Percentiles rank a stretch among this genome's conserved stretches.
These are phyloP conservation scores for Ephialtes manifestator DNA, from an alignment of 2,888 invertebrate genomes.

Conservation along the genomic window DNA sequence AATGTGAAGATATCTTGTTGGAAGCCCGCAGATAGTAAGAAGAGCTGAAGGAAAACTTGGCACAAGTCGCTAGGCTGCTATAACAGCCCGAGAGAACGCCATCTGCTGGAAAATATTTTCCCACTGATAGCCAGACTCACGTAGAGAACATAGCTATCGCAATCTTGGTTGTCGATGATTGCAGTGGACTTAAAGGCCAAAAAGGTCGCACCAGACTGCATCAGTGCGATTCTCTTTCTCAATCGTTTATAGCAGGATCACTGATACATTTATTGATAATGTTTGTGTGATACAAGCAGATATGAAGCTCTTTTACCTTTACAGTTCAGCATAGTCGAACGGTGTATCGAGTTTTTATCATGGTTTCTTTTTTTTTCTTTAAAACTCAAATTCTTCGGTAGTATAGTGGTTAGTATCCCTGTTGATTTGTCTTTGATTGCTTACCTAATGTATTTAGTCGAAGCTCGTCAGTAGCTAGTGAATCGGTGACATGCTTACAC, in stretches of 20 bases:
- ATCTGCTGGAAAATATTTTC: slow-evolving; percentile 81
- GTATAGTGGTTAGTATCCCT: slow-evolving; percentile 4
- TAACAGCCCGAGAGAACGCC: slow-evolving; percentile 56
- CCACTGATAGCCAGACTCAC: slow-evolving; percentile 22
- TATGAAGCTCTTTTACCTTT: not conserved
- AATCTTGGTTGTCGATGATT: slow-evolving; percentile 71
- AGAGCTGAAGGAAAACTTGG: slow-evolving; percentile 2
- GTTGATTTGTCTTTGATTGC: not conserved
- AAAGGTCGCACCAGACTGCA: slow-evolving; percentile 71
- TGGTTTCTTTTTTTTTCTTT: not conserved
- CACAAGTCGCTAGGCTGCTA: slow-evolving; percentile 42
- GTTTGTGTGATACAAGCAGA: not conserved
- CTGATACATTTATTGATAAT: not conserved
- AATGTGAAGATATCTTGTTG: slow-evolving; percentile 27
- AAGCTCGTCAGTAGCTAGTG: not conserved
- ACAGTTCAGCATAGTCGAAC: not conserved
- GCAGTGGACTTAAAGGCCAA: slow-evolving; percentile 70
- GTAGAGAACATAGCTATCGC: slow-evolving; percentile 44
- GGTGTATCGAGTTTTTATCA: not conserved
- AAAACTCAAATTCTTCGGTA: not conserved
- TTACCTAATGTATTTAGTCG: not conserved
- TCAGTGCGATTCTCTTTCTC: slow-evolving; percentile 37
- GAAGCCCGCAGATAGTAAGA: not conserved
- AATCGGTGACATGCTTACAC: no score
- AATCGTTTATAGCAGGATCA: slow-evolving; percentile 16